Evolutionary conservation across 2,113 vertebrate genomes (phyloP).

Genomic region (Raja brachyura): DNA sequence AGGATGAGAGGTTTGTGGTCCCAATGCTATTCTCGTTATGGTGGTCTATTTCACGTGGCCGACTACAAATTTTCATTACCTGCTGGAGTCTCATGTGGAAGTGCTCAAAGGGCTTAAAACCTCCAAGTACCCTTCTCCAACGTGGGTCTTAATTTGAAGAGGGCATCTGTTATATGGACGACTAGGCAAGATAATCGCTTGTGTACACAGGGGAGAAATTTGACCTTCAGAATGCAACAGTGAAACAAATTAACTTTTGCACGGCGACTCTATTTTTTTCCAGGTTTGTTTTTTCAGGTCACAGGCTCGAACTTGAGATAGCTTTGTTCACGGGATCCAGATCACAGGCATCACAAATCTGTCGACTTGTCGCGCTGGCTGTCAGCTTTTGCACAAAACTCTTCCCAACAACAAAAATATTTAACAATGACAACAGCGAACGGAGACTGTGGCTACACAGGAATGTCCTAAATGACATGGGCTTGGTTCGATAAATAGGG

Average conservation of each 20-base stretch:
- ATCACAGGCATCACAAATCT: not conserved
- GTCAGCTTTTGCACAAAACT: not conserved
- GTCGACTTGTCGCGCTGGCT: not conserved
- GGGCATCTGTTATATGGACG: not conserved
- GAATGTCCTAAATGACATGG: not conserved
- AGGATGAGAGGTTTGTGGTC: no score
- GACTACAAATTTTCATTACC: not conserved
- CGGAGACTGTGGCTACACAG: not conserved
- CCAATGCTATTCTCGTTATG: not conserved
- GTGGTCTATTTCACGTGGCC: not conserved
- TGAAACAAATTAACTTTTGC: not conserved
- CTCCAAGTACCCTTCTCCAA: not conserved
- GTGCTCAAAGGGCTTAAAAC: not conserved
- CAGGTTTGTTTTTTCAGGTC: not conserved
- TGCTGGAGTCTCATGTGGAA: not conserved
- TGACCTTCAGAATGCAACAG: not conserved
- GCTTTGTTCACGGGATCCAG: not conserved
- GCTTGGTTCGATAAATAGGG: constrained; percentile 87
- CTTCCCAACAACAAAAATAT: not conserved
- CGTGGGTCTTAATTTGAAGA: not conserved
- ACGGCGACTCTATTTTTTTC: not conserved
- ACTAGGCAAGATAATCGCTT: not conserved
- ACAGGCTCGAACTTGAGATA: not conserved
- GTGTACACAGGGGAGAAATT: not conserved
- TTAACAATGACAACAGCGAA: no score